Evolutionary conservation across 2,113 vertebrate species (phyloP).

Genomic region (cat (Felis catus)): F.catus_Fca126_mat1.0 CM031416.1:113957001-113957500

Average conservation of each 20-base stretch:
- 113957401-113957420: conserved; percentile 15
- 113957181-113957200: conserved; percentile 2
- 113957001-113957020: neutral
- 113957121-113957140: neutral
- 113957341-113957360: neutral
- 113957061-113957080: neutral
- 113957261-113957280: conserved; percentile 19
- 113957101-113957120: neutral
- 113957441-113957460: conserved; percentile 28
- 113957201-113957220: conserved; percentile 15
- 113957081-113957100: neutral
- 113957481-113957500: conserved; percentile 62
- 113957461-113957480: conserved; percentile 52
- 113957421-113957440: conserved; percentile 52
- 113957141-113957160: neutral
- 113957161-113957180: neutral
- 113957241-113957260: conserved; percentile 38
- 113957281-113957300: neutral
- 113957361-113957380: neutral
- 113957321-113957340: neutral
- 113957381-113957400: neutral
- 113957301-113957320: conserved; percentile 30
- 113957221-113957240: conserved; percentile 41
- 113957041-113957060: neutral
- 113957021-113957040: neutral